phyloP scores from a whole-genome alignment of 1,140 invertebrate species.

The Psilanteris sp. region DNA sequence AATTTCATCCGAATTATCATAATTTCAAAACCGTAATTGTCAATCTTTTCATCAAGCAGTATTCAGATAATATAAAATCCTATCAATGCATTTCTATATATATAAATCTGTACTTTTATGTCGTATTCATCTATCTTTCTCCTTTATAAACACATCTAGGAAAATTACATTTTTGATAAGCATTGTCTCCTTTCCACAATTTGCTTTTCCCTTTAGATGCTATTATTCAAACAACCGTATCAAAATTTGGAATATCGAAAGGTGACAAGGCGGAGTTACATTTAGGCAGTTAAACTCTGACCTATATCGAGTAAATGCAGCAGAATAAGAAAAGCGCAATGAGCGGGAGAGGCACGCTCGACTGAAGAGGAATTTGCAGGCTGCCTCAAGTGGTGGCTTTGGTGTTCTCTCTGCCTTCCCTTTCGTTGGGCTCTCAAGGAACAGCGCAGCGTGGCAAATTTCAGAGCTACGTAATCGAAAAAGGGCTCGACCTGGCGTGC shows the following conservation, averaged over 20 bases:
- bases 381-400: slow-evolving; percentile 33
- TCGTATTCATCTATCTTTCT: too few species aligned
- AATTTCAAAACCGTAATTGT: too few species aligned
- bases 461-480: slow-evolving; percentile 46
- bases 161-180: too few species aligned
- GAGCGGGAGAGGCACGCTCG: slow-evolving; percentile 36
- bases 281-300: slow-evolving; percentile 55
- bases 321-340: slow-evolving; percentile 52
- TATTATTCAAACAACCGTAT: too few species aligned
- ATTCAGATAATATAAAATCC: too few species aligned
- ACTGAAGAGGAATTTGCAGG: slow-evolving; percentile 50
- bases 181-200: too few species aligned
- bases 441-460: slow-evolving; percentile 47
- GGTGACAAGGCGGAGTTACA: slow-evolving; percentile 7
- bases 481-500: slow-evolving; percentile 43
- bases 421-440: slow-evolving; percentile 48
- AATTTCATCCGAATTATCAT: too few species aligned
- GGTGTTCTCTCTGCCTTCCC: slow-evolving; percentile 34
- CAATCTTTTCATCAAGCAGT: too few species aligned
- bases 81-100: too few species aligned
- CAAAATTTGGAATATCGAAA: slow-evolving; percentile 5
- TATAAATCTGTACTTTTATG: too few species aligned
- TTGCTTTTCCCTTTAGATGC: too few species aligned
- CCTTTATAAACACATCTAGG: too few species aligned
- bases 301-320: slow-evolving; percentile 41